These are phyloP conservation scores for Callocephalon fimbriatum DNA, from an alignment of 2,113 vertebrate species.

Conservation along the genomic window DNA sequence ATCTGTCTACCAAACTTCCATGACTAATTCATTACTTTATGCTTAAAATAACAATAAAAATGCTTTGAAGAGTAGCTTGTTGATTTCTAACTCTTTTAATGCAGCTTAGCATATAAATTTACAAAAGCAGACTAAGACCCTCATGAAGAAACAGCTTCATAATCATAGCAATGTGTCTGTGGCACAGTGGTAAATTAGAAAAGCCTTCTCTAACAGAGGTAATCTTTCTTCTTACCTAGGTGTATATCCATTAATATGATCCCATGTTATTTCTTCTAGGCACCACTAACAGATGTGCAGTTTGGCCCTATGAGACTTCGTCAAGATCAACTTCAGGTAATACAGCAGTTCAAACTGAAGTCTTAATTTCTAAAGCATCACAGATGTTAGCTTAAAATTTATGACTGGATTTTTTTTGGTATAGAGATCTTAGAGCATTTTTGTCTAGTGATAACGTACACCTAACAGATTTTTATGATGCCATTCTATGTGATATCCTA, in stretches of 20 bases:
- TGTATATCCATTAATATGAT: neutral
- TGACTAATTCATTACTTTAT: neutral
- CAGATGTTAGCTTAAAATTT: neutral
- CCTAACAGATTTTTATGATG: neutral
- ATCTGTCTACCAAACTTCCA: neutral
- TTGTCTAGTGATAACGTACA: neutral
- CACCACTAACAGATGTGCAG: constrained; percentile 88
- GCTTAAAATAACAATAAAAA: neutral
- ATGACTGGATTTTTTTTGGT: neutral
- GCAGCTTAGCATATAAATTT: neutral
- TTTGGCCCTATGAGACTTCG: constrained; percentile 98
- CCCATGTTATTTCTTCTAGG: constrained; percentile 77
- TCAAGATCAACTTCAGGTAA: constrained; percentile 98
- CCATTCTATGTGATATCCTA: neutral
- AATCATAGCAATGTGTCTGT: neutral
- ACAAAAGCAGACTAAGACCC: neutral
- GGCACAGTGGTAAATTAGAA: neutral
- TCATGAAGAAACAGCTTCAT: neutral
- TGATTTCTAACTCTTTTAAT: neutral
- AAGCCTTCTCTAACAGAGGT: neutral
- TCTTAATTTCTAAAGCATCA: neutral
- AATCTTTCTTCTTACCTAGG: neutral
- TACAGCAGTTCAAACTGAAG: neutral
- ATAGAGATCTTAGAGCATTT: neutral
- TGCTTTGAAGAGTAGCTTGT: neutral